A percentile compares a stretch with the other conserved stretches of the same genome.
Conservation (phyloP, 2,113 vertebrate species). For the Dasypus novemcinctus region DNA sequence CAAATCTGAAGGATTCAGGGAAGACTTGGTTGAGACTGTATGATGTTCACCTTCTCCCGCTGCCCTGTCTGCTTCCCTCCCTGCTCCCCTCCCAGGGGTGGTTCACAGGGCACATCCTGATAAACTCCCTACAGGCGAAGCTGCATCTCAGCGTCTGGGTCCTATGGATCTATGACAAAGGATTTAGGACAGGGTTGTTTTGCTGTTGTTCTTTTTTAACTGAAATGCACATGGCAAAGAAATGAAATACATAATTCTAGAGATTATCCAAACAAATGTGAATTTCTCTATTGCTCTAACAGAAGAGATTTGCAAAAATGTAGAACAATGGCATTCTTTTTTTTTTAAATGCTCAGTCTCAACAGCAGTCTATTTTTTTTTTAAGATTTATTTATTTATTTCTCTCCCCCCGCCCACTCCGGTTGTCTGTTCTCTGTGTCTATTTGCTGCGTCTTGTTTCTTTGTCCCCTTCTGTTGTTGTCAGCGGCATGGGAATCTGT, state of each 20-base stretch:
- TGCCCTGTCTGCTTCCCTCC: fast-evolving
- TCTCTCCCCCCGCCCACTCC: too few species aligned
- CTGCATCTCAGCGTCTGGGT: not conserved
- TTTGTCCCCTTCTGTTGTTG: too few species aligned
- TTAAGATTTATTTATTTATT: too few species aligned
- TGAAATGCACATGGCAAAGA: not conserved
- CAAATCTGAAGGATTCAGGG: not conserved
- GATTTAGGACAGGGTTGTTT: not conserved
- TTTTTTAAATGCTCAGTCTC: too few species aligned
- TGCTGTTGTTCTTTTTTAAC: not conserved
- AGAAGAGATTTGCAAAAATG: not conserved
- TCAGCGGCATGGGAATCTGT: too few species aligned
- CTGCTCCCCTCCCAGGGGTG: not conserved
- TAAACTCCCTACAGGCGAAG: not conserved
- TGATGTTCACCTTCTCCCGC: not conserved
- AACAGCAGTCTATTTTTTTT: too few species aligned
- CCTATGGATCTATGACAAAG: not conserved
- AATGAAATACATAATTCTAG: not conserved
- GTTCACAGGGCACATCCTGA: not conserved
- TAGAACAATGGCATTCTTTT: not conserved
- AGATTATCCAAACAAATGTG: not conserved
- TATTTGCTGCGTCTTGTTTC: too few species aligned
- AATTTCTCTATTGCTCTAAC: too few species aligned
- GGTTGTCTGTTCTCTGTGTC: too few species aligned
- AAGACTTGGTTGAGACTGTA: not conserved